Evolutionary conservation across 2,113 vertebrate species (phyloP).

Genomic region (Limnothrissa miodon): DNA sequence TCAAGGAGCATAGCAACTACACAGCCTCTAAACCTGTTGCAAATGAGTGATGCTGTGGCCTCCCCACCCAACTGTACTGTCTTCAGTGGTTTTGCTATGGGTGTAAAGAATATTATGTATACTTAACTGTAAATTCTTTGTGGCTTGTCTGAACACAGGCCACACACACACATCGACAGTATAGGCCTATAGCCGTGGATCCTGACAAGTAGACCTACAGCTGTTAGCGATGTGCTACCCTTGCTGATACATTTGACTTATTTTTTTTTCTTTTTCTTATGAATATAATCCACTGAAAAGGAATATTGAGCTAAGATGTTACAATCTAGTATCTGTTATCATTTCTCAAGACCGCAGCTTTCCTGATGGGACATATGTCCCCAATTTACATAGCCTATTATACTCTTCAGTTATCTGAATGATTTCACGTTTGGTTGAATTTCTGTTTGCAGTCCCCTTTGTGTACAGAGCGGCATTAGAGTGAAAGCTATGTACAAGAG

Average conservation of each 20-base stretch:
- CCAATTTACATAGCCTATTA: neutral
- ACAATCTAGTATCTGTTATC: neutral
- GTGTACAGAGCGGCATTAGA: conserved; percentile 12
- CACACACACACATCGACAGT: neutral
- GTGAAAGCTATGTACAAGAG: conserved; percentile 13
- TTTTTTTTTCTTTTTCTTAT: neutral
- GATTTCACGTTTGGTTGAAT: neutral
- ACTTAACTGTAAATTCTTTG: neutral
- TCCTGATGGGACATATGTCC: neutral
- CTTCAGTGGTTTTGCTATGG: neutral
- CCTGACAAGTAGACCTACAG: neutral
- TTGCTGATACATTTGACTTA: neutral
- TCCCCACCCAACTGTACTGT: neutral
- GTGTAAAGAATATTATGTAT: neutral
- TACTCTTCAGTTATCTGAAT: neutral
- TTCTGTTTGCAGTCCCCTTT: neutral
- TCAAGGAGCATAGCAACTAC: neutral
- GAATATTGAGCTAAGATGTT: neutral
- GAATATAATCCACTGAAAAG: neutral
- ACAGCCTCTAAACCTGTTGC: neutral
- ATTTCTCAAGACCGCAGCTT: neutral
- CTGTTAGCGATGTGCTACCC: neutral
- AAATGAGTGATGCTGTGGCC: neutral
- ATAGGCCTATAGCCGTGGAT: neutral
- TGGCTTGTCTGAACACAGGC: neutral